These are phyloP conservation scores for Hypomecis atomaria DNA, from an alignment of 2,888 invertebrate species.

Conservation along the genomic window DNA sequence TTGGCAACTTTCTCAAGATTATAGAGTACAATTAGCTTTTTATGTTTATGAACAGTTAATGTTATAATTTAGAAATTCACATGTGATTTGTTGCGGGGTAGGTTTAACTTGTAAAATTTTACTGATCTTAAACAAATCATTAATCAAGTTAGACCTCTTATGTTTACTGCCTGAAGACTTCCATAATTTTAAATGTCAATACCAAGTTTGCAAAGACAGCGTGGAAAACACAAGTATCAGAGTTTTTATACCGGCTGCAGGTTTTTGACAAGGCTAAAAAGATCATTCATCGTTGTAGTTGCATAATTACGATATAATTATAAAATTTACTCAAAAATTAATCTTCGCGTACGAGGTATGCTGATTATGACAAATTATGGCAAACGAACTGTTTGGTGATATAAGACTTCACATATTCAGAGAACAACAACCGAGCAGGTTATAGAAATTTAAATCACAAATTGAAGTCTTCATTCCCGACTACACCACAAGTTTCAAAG, in stretches of 20 bases:
- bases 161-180: slow-evolving; percentile 7
- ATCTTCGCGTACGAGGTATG: no score
- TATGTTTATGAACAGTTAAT: slow-evolving; percentile 6
- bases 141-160: slow-evolving; percentile 7
- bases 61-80: not conserved
- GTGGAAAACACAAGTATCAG: no score
- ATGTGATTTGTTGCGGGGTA: slow-evolving; percentile 5
- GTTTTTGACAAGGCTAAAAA: no score
- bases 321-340: no score
- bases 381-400: no score
- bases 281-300: no score
- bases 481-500: slow-evolving; percentile 31
- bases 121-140: slow-evolving; percentile 6
- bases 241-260: no score
- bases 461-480: slow-evolving; percentile 29
- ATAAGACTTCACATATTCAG: no score
- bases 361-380: no score
- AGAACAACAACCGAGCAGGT: slow-evolving; percentile 6
- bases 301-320: no score
- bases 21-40: slow-evolving; percentile 39
- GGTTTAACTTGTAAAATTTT: no score
- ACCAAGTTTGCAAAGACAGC: no score
- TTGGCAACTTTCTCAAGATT: slow-evolving; percentile 70
- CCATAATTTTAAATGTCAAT: slow-evolving; percentile 6
- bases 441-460: slow-evolving; percentile 26